Percentiles rank a stretch among this genome's conserved stretches.
phyloP scores from a whole-genome alignment of 2,113 vertebrate species.

The Psophia crepitans region DNA sequence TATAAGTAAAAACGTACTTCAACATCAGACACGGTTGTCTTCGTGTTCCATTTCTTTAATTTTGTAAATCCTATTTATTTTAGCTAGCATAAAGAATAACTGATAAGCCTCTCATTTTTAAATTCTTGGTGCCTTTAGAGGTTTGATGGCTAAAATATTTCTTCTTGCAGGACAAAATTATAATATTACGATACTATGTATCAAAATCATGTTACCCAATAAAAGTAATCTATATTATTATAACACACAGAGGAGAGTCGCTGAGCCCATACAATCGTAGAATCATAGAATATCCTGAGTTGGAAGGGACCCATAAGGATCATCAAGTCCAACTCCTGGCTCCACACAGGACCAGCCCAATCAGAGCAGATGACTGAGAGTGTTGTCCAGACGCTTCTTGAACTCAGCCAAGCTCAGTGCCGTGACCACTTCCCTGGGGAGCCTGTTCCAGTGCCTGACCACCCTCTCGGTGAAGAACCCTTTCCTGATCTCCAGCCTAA shows the following conservation, averaged over 20 bases:
- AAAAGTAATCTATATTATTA: background rate
- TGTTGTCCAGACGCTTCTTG: no score
- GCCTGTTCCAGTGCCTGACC: no score
- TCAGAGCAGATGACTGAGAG: no score
- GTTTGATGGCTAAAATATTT: background rate
- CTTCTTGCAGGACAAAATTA: background rate
- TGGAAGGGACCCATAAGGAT: no score
- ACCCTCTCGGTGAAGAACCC: no score
- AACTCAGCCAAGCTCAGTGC: no score
- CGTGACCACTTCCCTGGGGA: no score
- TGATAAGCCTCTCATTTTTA: background rate
- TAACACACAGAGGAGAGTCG: background rate
- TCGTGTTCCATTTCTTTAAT: background rate
- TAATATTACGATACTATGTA: rapidly evolving
- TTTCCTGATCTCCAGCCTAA: no score
- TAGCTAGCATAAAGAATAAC: background rate
- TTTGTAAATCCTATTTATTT: background rate
- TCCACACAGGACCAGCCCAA: no score
- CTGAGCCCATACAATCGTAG: background rate
- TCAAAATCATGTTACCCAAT: background rate
- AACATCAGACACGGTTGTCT: background rate
- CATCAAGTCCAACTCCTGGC: no score
- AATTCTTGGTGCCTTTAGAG: background rate
- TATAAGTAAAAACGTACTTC: background rate
- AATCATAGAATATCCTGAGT: no score